These are phyloP conservation scores for Cyclophora albipunctata DNA, from an alignment of 2,888 invertebrate genomes.

Conservation along the genomic window DNA sequence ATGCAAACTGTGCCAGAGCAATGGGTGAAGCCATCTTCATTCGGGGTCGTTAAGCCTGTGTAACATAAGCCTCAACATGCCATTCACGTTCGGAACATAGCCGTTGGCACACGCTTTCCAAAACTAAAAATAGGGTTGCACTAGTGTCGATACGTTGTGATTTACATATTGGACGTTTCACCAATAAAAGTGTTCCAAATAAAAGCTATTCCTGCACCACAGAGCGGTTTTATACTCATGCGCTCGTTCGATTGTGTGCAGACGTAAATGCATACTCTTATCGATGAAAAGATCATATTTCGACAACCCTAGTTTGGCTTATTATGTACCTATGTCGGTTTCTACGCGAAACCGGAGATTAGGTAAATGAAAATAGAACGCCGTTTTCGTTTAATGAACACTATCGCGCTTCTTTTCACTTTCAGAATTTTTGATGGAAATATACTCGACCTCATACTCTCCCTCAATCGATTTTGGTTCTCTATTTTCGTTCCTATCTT, in stretches of 20 bases:
- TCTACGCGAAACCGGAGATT: conserved; percentile 41
- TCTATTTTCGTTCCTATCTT: no score
- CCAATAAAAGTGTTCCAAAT: conserved; percentile 8
- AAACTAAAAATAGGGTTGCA: conserved; percentile 12
- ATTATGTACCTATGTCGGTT: no score
- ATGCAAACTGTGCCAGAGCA: conserved; percentile 39
- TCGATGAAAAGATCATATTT: background rate
- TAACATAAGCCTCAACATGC: conserved; percentile 26
- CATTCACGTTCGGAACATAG: conserved; percentile 40
- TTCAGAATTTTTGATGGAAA: conserved; percentile 32
- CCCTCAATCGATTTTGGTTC: background rate
- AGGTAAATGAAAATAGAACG: conserved; percentile 50
- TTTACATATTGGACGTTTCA: conserved; percentile 11
- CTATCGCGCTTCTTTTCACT: conserved; percentile 33
- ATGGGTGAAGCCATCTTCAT: conserved; percentile 41
- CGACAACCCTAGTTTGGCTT: conserved; percentile 24
- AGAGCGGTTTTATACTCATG: conserved; percentile 2
- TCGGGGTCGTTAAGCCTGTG: conserved; percentile 21
- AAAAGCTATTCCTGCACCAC: conserved; percentile 6
- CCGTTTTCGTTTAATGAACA: conserved; percentile 36
- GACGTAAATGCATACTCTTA: no score
- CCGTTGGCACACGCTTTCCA: conserved; percentile 28
- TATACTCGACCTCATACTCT: conserved; percentile 2
- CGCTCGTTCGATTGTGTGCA: background rate
- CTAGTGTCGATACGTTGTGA: conserved; percentile 11